phyloP scores from a whole-genome alignment of 2,797 vertebrate genomes.

The Okamejei kenojei region DNA sequence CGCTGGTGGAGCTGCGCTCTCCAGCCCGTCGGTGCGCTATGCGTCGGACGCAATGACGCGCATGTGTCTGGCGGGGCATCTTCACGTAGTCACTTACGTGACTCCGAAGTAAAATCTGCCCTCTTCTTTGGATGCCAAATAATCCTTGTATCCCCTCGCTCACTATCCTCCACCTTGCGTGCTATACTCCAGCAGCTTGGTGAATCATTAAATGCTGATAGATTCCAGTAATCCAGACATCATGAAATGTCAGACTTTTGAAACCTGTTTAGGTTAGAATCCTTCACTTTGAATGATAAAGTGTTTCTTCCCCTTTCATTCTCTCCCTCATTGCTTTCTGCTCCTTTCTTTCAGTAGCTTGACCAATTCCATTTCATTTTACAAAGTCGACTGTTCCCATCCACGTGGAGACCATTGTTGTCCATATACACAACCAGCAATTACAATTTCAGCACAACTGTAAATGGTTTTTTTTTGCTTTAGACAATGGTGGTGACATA shows the following conservation, averaged over 20 bases:
- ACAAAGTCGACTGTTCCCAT: not conserved
- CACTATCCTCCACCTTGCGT: not conserved
- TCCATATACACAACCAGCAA: not conserved
- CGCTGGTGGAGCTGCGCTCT: too few relatives aligned
- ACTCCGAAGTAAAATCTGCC: not conserved
- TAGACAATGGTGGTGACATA: not conserved
- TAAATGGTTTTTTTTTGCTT: not conserved
- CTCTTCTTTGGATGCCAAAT: not conserved
- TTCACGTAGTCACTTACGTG: too few relatives aligned
- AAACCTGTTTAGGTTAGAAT: not conserved
- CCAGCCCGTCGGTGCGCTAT: too few relatives aligned
- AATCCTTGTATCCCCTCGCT: not conserved
- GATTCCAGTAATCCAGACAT: not conserved
- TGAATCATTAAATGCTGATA: not conserved
- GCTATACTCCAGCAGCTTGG: not conserved
- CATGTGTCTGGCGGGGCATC: too few relatives aligned
- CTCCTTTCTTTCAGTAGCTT: not conserved
- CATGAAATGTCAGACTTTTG: not conserved
- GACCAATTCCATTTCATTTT: not conserved
- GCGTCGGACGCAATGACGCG: too few relatives aligned
- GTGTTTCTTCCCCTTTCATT: too few relatives aligned
- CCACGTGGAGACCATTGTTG: not conserved
- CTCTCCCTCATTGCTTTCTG: too few relatives aligned
- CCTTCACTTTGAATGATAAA: too few relatives aligned
- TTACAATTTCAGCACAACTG: not conserved